Evolutionary conservation across 2,888 invertebrate genomes (phyloP), one percentile per base, ranked within the genome.

Genomic region (Eulithis testata): DNA sequence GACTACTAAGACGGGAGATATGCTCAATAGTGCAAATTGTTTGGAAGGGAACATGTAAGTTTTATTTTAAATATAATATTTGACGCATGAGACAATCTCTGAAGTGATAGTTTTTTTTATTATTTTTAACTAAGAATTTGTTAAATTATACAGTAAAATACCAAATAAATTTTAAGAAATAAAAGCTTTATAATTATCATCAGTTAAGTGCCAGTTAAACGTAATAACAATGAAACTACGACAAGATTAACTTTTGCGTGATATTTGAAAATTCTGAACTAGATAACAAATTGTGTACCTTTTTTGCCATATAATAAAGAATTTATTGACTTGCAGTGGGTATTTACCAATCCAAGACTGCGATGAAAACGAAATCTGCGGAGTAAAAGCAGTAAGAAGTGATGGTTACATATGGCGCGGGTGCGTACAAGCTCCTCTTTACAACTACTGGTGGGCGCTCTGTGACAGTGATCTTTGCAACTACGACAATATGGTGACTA

Each of bases 321-420:
- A 21, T 21, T 21, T 21, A 21, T 31, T 31, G 31, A 36, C 27
- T 58, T 86, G 63, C 74, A 90, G 90, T 54, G 82, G 75, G 2
- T 70, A 68, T 44, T 65, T 89, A 45, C 81, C 85, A 3, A 76
- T 76, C 6, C 76, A 84, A 77, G 75, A 80, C 49, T 90, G 90
- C 62, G 64, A 75, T n/a, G 62, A 76, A 31, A 79, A 88, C 67
- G 88, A 90, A 80, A 76, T 90, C 47, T 91, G 90, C 73, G 89
- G 79, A 11, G 82, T 90, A 2, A 86, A 73, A 76, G 81, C 84
- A 4, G 76, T 86, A 0, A 80, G 77, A 72, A 80, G 77, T 11
- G 72, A 83, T 21, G 88, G 88, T 1, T 90, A 89, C 53, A 72
- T 90, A 44, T 90, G 90, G 89, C 82, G 91, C 9, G 91, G 91